Evolutionary conservation across 1,140 invertebrate species (phyloP), one percentile per base, ranked within the genome.

Genomic region (Platorchestia sp.): DNA sequence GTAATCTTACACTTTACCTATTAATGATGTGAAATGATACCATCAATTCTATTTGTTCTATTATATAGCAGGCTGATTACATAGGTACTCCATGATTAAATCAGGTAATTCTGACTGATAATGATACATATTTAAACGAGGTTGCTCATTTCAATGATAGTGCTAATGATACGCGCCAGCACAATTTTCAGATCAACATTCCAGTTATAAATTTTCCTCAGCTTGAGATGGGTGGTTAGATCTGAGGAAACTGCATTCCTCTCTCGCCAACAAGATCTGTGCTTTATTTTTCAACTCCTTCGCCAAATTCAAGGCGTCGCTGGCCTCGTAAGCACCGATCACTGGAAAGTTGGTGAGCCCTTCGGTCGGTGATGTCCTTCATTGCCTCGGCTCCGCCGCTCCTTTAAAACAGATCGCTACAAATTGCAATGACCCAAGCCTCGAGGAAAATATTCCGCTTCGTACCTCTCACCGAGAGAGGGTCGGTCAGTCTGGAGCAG

Each of bases 231-330:
- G 42, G 43, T 45, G 16, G 43, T 91, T 36, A 91, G 43, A 91
- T 10, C 89, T 42, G 7, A 42, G 89, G 19, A 41, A 7, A 7
- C 42, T 22, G 44, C 91, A 93, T 93, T 93, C 47, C 45, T 93
- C 91, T 93, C 45, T 40, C 6, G 0, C 41, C 43, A 19, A 91
- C 89, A 91, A 43, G 89, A 93, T 45, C 91, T 44, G 6, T 3
- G 47, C 16, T 93, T 93, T 10, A 93, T 93, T 93, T 93, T 47
- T 93, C 91, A 93, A 45, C 91, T 93, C 44, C 40, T 10, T 14
- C 41, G 43, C 91, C 91, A 93, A 93, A 47, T 93, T 40, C 91
- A 16, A 93, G 36, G 41, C 40, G 91, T 45, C 45, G 87, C 45
- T 47, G 40, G 7, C 47, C 10, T 40, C 91, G 5, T 45, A 44